phyloP scores from a whole-genome alignment of 2,113 vertebrate genomes.

The Egretta garzetta region DNA sequence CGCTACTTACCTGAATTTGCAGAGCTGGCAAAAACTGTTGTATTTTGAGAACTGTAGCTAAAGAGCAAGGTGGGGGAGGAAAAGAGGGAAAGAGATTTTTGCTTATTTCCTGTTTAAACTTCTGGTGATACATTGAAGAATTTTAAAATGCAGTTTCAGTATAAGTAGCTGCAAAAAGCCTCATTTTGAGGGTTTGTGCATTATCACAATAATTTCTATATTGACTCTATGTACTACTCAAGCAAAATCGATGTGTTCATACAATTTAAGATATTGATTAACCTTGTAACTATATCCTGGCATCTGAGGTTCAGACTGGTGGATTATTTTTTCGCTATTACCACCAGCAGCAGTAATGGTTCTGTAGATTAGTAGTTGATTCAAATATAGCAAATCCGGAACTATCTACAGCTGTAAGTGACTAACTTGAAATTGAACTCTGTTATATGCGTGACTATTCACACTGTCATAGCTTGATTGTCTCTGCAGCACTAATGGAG shows the following conservation, averaged over 20 bases:
- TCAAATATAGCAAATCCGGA: not conserved
- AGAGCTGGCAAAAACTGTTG: not conserved
- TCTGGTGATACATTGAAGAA: not conserved
- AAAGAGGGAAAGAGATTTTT: not conserved
- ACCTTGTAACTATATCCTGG: constrained; percentile 28
- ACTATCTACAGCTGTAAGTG: not conserved
- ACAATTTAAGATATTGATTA: constrained; percentile 52
- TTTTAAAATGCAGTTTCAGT: not conserved
- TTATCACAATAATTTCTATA: constrained; percentile 13
- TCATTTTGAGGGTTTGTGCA: not conserved
- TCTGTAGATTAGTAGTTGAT: not conserved
- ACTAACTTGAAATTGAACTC: not conserved
- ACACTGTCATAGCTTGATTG: not conserved
- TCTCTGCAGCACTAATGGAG: not conserved
- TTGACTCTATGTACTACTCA: not conserved
- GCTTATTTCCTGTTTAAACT: not conserved
- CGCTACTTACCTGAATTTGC: not conserved
- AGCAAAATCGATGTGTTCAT: constrained; percentile 5
- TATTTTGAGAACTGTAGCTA: not conserved
- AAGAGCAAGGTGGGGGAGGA: not conserved
- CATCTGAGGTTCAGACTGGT: not conserved
- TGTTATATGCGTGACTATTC: not conserved
- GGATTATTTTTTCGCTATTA: constrained; percentile 9
- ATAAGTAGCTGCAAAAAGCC: not conserved
- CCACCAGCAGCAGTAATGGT: not conserved